Conservation (phyloP, 2,113 vertebrate genomes). For the Plecotus auritus region DNA sequence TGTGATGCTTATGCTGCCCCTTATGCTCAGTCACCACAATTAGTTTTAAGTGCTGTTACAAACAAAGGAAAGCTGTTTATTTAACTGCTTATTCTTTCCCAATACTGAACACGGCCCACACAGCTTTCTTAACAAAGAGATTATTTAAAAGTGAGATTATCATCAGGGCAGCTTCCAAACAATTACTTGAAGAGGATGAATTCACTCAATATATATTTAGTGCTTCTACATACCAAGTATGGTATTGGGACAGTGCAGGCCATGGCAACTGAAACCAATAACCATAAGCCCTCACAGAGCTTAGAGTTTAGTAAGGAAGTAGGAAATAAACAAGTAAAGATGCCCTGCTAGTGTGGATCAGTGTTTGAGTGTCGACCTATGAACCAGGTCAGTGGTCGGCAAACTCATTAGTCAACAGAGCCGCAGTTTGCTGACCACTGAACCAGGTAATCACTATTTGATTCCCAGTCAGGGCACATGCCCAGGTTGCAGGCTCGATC, state of each 20-base stretch:
- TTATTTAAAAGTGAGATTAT: constrained; percentile 43
- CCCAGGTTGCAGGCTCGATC: no score
- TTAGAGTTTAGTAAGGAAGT: background rate
- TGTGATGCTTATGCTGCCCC: constrained; percentile 15
- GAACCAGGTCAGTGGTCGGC: no score
- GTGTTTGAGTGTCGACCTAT: no score
- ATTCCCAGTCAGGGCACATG: no score
- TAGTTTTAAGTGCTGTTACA: constrained; percentile 46
- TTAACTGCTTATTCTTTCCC: constrained; percentile 19
- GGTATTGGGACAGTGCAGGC: background rate
- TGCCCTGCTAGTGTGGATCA: no score
- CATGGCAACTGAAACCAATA: background rate
- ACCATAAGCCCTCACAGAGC: background rate
- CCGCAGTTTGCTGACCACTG: no score
- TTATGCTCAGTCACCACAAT: constrained; percentile 29
- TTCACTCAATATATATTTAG: background rate
- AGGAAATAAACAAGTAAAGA: background rate
- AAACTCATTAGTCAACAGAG: no score
- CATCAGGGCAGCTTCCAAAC: background rate
- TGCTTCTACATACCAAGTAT: background rate
- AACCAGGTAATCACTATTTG: no score
- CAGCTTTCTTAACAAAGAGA: constrained; percentile 18
- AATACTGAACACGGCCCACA: background rate
- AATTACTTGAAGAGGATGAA: constrained; percentile 38
- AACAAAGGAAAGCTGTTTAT: constrained; percentile 33